A percentile compares a stretch with the other conserved stretches of the same genome.
These are phyloP conservation scores for Trisateles emortualis DNA, from an alignment of 2,888 invertebrate species.

Conservation along the genomic window DNA sequence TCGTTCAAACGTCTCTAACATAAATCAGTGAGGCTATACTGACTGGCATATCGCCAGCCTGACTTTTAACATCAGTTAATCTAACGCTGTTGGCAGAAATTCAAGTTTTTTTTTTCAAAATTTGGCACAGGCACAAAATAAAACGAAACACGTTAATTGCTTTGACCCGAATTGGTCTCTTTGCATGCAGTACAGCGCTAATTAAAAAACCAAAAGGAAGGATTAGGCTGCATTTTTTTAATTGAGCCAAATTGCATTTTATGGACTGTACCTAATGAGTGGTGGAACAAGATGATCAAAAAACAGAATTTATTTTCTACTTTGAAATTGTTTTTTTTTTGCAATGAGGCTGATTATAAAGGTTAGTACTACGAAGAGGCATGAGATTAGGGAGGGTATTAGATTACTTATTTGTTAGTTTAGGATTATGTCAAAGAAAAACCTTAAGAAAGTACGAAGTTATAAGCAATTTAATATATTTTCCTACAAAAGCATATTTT, in stretches of 20 bases:
- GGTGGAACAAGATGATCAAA: background rate
- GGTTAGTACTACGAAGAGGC: too few species aligned
- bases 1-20: slow-evolving; percentile 26
- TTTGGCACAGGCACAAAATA: slow-evolving; percentile 78
- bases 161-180: slow-evolving; percentile 70
- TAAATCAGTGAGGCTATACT: slow-evolving; percentile 65
- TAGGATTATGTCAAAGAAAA: too few species aligned
- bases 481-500: too few species aligned
- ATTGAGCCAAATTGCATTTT: slow-evolving; percentile 24
- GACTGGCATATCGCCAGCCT: slow-evolving; percentile 64
- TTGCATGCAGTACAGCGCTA: slow-evolving; percentile 55
- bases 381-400: too few species aligned
- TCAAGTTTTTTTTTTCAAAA: slow-evolving; percentile 75
- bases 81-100: slow-evolving; percentile 74
- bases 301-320: background rate
- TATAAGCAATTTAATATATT: too few species aligned
- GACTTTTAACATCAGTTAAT: slow-evolving; percentile 81
- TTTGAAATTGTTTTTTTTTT: background rate
- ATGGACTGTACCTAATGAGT: slow-evolving; percentile 1
- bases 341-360: background rate
- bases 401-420: too few species aligned
- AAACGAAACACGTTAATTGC: slow-evolving; percentile 77
- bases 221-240: slow-evolving; percentile 39
- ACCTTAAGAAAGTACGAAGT: too few species aligned
- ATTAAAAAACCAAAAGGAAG: slow-evolving; percentile 57